A percentile compares a stretch with the other conserved stretches of the same genome.
Conservation (phyloP, 1,140 invertebrate genomes). For the Drosophila malerkotliana region DNA sequence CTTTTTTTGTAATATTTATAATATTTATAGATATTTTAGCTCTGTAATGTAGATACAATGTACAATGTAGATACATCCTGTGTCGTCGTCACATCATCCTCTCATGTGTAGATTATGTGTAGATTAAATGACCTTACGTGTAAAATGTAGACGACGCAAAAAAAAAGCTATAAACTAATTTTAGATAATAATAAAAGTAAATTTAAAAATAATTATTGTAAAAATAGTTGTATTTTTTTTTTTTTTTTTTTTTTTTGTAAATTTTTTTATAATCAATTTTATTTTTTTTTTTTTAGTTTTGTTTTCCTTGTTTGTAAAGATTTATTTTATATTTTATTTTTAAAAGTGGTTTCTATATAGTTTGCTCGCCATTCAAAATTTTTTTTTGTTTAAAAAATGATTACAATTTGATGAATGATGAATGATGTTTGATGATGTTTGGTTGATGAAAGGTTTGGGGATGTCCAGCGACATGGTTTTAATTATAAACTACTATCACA, state of each 20-base stretch:
- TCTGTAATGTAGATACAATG: slow-evolving; percentile 76
- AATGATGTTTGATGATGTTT: neutral
- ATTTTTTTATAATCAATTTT: slow-evolving; percentile 42
- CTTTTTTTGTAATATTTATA: slow-evolving; percentile 78
- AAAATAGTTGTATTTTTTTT: slow-evolving; percentile 59
- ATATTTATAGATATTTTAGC: slow-evolving; percentile 71
- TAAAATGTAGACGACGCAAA: slow-evolving; percentile 69
- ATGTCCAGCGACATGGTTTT: slow-evolving; percentile 59
- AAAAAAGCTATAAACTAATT: slow-evolving; percentile 70
- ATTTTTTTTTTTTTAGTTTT: slow-evolving; percentile 17
- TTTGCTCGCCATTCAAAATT: slow-evolving; percentile 62
- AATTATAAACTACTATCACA: slow-evolving; percentile 84
- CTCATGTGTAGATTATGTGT: slow-evolving; percentile 42
- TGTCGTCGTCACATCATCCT: slow-evolving; percentile 52
- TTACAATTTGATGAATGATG: slow-evolving; percentile 6
- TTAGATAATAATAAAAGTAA: slow-evolving; percentile 53
- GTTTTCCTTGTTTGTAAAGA: slow-evolving; percentile 5
- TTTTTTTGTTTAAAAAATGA: slow-evolving; percentile 12
- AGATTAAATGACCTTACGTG: slow-evolving; percentile 69
- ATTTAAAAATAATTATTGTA: slow-evolving; percentile 76
- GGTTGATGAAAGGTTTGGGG: neutral
- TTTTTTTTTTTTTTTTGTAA: slow-evolving; percentile 2
- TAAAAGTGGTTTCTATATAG: slow-evolving; percentile 49
- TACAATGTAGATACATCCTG: slow-evolving; percentile 70
- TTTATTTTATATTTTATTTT: slow-evolving; percentile 31